Evolutionary conservation across 2,888 invertebrate genomes (phyloP), one percentile per base, ranked within the genome.

Genomic region (Euzetes globulus): DNA sequence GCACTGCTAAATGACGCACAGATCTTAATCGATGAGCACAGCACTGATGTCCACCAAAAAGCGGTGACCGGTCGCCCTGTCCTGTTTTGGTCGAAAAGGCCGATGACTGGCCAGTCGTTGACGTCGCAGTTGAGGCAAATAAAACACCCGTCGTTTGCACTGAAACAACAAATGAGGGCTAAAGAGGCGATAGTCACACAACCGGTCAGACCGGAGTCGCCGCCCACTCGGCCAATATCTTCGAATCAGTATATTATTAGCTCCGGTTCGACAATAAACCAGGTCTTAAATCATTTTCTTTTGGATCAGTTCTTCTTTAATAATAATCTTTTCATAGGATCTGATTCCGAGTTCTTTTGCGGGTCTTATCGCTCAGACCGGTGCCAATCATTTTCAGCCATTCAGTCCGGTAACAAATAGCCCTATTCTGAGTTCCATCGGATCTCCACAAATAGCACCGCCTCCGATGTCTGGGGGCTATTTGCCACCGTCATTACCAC

Each of bases 1-100:
- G 90, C 90, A 0, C 85, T 97, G 52, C 91, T 97, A 72, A 88
- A 90, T 77, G 95, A 96, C 81, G 92, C 95, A 5, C 81, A 81
- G 80, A 83, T 90, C 9, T 82, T 96, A 77, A 92, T 97, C 13
- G 91, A 92, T 79, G 88, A 91, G 72, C 96, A 97, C 82, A 87
- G 92, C 73, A 89, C 91, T 80, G 96, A 96, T 82, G 90, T 88
- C 80, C 89, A 90, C 63, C 89, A 91, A 58, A 83, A 88, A 79
- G 92, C 96, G 0, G 86, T 92, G 71, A 94, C 94, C 0, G 94
- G 94, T 5, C 85, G 88, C 74, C 89, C 93, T 0, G 88, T 94
- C 33, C 84, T 95, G 68, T 85, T 82, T 50, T 84, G 84, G 83
- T 81, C 82, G 4, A 74, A 74, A 25, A 74, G 71, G 37, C 9